Evolutionary conservation across 1,140 invertebrate species (phyloP), one percentile per base, ranked within the genome.

Genomic region (Pararge aegeria): DNA sequence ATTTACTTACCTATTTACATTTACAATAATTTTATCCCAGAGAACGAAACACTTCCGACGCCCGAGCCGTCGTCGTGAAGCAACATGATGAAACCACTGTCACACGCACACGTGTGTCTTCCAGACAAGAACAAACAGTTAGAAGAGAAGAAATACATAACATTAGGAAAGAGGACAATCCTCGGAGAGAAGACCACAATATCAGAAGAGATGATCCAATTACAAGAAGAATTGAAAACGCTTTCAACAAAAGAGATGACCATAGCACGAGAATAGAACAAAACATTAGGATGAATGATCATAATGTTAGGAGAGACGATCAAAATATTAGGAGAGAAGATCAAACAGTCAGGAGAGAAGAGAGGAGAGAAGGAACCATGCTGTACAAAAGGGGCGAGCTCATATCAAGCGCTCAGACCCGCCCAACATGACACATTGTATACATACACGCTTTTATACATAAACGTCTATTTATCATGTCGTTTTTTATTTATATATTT

Each of bases 351-450:
- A 69, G 67, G 50, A 70, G 66, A 67, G 62, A 78, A 37, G 69
- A 78, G 56, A 75, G 59, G 61, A 78, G 72, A 65, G 82, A 87
- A 61, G 83, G 80, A 53, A 73, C 66, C 74, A 91, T 92, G 16
- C 91, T 95, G 1, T 96, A 95, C 91, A 96, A 96, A 81, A 90
- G 95, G 40, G 92, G 94, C 49, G 95, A 96, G 80, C 85, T 96
- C 20, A 96, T 96, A 70, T 94, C 95, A 2, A 96, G 95, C 79
- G 94, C 94, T 52, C 93, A 93, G 3, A 91, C 83, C 46, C 81
- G 72, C 50, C 75, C 78, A 52, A 68, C 83, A 68, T 87, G 80
- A 87, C 79, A 75, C 21, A 75, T 64, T 77, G 55, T 78, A 69
- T 70, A 72, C 68, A 64, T 69, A 46, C 2, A 46, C 19, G 71